phyloP scores from a whole-genome alignment of 2,113 vertebrate species.

The Turdus rufiventris region DNA sequence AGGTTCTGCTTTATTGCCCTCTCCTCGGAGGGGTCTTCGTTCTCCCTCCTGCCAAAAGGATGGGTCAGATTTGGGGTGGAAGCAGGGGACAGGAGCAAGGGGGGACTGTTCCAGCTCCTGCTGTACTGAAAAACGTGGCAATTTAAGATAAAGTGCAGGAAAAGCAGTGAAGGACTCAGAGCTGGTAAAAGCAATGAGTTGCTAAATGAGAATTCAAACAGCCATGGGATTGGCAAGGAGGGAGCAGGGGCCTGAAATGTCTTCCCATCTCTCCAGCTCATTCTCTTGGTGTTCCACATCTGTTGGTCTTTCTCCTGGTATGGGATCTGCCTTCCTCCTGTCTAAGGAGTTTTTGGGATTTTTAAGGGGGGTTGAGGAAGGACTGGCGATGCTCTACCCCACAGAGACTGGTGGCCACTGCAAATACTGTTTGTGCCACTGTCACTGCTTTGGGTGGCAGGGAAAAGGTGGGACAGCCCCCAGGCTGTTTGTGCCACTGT shows the following conservation, averaged over 20 bases:
- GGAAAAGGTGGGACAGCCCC: no score
- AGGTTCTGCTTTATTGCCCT: not conserved
- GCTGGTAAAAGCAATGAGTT: not conserved
- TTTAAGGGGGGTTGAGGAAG: not conserved
- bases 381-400: not conserved
- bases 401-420: not conserved
- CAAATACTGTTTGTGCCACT: no score
- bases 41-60: not conserved
- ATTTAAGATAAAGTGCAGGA: not conserved
- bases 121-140: rapidly evolving
- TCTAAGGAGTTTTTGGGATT: not conserved
- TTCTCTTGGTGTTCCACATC: not conserved
- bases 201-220: not conserved
- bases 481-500: no score
- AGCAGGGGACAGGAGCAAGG: not conserved
- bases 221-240: not conserved
- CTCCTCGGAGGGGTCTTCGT: rapidly evolving
- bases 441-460: no score
- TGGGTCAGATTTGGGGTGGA: not conserved
- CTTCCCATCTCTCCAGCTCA: not conserved
- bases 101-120: not conserved
- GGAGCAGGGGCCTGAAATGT: not conserved
- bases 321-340: not conserved
- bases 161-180: not conserved
- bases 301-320: not conserved